phyloP scores from a whole-genome alignment of 1,140 invertebrate species.

The Nixonia krombeini region DNA sequence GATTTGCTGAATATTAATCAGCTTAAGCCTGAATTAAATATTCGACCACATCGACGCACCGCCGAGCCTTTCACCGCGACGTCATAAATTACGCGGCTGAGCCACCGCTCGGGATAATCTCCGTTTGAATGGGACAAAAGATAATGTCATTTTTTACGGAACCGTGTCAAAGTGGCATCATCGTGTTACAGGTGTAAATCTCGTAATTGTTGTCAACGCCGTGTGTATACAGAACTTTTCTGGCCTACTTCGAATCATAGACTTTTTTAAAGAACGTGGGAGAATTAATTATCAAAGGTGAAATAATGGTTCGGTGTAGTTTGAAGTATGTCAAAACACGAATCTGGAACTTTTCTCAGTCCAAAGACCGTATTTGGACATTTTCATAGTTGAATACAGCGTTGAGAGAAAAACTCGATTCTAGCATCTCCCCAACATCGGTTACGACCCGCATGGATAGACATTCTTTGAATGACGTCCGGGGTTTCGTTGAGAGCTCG shows the following conservation, averaged over 20 bases:
- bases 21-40: slow-evolving; percentile 25
- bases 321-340: no score
- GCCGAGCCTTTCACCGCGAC: slow-evolving; percentile 17
- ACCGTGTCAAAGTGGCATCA: slow-evolving; percentile 19
- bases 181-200: slow-evolving; percentile 36
- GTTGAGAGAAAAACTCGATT: slow-evolving; percentile 15
- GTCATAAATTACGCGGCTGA: slow-evolving; percentile 42
- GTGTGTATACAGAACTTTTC: no score
- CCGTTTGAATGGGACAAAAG: slow-evolving; percentile 32
- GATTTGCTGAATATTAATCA: slow-evolving; percentile 44
- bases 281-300: no score
- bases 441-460: slow-evolving; percentile 56
- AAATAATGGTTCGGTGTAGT: slow-evolving; percentile 26
- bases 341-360: no score
- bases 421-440: slow-evolving; percentile 5
- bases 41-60: slow-evolving; percentile 26
- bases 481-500: slow-evolving; percentile 57
- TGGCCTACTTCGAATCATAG: no score
- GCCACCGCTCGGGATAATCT: slow-evolving; percentile 29
- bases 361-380: no score
- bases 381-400: neutral
- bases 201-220: no score
- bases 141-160: slow-evolving; percentile 37
- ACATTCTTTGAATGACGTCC: slow-evolving; percentile 54
- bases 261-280: no score